Evolutionary conservation across 2,113 vertebrate species (phyloP), one percentile per base, ranked within the genome.

Genomic region (Cyanoderma ruficeps): DNA sequence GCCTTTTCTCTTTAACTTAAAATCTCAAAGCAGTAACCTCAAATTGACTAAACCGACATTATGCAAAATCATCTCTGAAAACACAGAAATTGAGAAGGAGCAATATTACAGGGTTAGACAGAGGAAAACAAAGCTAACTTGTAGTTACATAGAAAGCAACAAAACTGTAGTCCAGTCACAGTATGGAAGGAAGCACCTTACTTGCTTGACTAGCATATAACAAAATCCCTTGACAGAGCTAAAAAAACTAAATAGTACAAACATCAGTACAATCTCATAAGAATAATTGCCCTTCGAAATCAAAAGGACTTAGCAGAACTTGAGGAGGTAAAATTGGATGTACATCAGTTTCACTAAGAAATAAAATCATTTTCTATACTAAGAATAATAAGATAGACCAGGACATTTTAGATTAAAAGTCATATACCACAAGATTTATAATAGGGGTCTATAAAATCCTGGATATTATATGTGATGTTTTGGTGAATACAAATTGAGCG

Each of bases 341-440:
- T 4, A 17, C 7, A 1, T 30, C 35, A 46, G 15, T 46, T 80
- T 71, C 1, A 1, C 22, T 4, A 59, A n/a, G 24, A 10, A 60
- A 76, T 57, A 39, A 44, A 31, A 47, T 17, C 18, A 18, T 3
- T 55, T 69, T 65, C 41, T 42, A 6, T 31, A 44, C 1, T 28
- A 42, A 68, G 23, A 76, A 59, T 18, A 6, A 63, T 42, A 83
- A 87, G 81, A 87, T 6, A 68, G 31, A 72, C 8, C 30, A 61
- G 19, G 25, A 71, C 4, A 35, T 22, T 39, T 60, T 9, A 20
- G 19, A 56, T 72, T 33, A 49, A 19, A 44, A 64, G 37, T 39
- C 41, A 76, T 53, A 76, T 80, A 59, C 5, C 44, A 22, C 39
- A 27, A 90, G 15, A 69, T 39, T 80, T 56, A 27, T 13, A 47